A percentile compares a stretch with the other conserved stretches of the same genome.
Evolutionary conservation across 2,113 vertebrate genomes (phyloP).

Genomic region (Pteropus alecto): DNA sequence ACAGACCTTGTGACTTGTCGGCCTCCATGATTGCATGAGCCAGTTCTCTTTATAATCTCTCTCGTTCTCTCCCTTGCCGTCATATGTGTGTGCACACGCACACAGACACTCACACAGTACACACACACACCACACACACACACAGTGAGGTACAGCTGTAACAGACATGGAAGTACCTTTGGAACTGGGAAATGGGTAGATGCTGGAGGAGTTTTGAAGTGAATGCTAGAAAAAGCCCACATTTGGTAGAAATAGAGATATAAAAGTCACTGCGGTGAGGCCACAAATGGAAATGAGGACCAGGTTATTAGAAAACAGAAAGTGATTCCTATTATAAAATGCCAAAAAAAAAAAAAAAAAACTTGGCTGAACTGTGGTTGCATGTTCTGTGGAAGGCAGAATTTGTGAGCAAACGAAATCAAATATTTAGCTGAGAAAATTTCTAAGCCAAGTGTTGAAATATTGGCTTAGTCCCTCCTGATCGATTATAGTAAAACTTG

Average conservation of each 20-base stretch:
- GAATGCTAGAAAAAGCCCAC: not conserved
- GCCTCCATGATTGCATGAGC: not conserved
- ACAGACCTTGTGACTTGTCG: not conserved
- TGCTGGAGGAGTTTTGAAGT: not conserved
- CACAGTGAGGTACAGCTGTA: not conserved
- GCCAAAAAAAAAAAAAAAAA: not conserved
- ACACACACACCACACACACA: too few relatives aligned
- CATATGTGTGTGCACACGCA: too few relatives aligned
- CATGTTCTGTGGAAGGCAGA: not conserved
- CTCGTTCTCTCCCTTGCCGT: too few relatives aligned
- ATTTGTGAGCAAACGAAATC: not conserved
- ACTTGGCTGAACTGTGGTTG: not conserved
- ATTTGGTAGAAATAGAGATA: not conserved
- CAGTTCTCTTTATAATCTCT: not conserved
- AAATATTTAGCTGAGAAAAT: not conserved
- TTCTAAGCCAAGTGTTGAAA: not conserved
- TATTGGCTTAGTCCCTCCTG: not conserved
- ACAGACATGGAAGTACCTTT: not conserved
- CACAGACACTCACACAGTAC: too few relatives aligned
- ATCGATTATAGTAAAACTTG: not conserved
- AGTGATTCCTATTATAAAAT: not conserved
- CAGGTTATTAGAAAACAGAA: not conserved
- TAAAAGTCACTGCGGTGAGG: not conserved
- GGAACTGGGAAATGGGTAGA: not conserved
- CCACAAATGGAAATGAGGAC: not conserved